phyloP scores from a whole-genome alignment of 37 sponge, comb jelly and placozoan species.

The Bolinopsis microptera region DNA sequence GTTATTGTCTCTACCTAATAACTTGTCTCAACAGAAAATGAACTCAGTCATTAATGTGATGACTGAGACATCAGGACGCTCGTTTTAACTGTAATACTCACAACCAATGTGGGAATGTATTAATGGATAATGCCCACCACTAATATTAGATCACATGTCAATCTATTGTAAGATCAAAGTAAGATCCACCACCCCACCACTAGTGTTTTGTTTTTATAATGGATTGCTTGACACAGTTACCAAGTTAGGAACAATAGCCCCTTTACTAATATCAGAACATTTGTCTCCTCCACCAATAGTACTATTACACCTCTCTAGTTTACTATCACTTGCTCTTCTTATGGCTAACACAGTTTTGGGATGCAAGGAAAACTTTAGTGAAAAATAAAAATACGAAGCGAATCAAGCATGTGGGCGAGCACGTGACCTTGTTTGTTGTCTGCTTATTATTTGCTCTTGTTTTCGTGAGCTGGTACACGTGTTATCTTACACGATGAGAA shows the following conservation, averaged over 20 bases:
- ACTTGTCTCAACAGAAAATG: no score
- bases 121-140: no score
- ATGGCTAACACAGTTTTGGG: constrained; percentile 51
- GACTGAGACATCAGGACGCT: no score
- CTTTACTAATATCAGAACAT: no score
- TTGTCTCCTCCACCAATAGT: background rate
- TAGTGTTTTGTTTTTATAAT: background rate
- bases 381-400: background rate
- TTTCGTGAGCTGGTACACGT: background rate
- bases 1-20: no score
- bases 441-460: constrained; percentile 25
- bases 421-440: background rate
- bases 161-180: background rate
- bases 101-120: no score
- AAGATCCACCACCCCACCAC: background rate
- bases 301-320: background rate
- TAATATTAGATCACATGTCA: no score
- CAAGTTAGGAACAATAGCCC: no score
- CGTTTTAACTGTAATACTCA: no score
- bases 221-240: background rate
- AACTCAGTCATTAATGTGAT: no score
- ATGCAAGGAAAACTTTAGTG: background rate
- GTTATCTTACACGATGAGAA: background rate
- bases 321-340: background rate
- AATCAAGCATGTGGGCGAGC: background rate